Percentiles rank a stretch among this genome's conserved stretches.
These are phyloP conservation scores for Lithophane ornitopus DNA, from an alignment of 2,888 invertebrate species.

Conservation along the genomic window DNA sequence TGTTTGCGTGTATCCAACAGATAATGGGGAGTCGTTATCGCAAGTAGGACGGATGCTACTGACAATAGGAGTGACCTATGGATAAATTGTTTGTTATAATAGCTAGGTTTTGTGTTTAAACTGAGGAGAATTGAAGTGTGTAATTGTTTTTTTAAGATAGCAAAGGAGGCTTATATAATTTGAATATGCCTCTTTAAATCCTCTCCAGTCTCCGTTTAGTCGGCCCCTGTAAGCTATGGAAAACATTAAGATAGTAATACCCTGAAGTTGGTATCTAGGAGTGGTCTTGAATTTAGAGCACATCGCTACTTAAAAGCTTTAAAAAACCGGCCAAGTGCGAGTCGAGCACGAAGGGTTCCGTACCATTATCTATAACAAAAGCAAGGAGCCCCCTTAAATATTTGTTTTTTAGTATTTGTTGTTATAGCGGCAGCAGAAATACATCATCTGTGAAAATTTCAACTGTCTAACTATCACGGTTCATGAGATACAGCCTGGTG, in stretches of 20 bases:
- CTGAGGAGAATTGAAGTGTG: slow-evolving; percentile 3
- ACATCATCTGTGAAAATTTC: too few relatives aligned
- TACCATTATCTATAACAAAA: too few relatives aligned
- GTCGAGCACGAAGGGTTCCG: too few relatives aligned
- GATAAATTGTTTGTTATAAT: slow-evolving; percentile 46
- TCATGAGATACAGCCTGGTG: too few relatives aligned
- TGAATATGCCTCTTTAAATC: background rate
- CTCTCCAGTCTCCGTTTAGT: background rate
- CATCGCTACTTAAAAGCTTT: background rate
- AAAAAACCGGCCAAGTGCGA: too few relatives aligned
- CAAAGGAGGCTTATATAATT: background rate
- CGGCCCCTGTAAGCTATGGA: background rate
- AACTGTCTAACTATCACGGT: too few relatives aligned
- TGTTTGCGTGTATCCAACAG: slow-evolving; percentile 79
- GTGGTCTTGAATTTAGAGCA: background rate
- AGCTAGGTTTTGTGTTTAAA: slow-evolving; percentile 3
- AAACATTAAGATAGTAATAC: background rate
- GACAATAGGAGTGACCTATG: slow-evolving; percentile 58
- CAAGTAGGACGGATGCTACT: slow-evolving; percentile 60
- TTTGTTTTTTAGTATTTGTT: too few relatives aligned
- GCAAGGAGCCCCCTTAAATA: too few relatives aligned
- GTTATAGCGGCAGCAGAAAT: too few relatives aligned
- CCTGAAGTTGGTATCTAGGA: background rate
- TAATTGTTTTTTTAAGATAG: slow-evolving; percentile 13
- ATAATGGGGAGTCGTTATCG: slow-evolving; percentile 75